Conservation (phyloP, 2,888 invertebrate genomes). For the Eupithecia dodoneata region DNA sequence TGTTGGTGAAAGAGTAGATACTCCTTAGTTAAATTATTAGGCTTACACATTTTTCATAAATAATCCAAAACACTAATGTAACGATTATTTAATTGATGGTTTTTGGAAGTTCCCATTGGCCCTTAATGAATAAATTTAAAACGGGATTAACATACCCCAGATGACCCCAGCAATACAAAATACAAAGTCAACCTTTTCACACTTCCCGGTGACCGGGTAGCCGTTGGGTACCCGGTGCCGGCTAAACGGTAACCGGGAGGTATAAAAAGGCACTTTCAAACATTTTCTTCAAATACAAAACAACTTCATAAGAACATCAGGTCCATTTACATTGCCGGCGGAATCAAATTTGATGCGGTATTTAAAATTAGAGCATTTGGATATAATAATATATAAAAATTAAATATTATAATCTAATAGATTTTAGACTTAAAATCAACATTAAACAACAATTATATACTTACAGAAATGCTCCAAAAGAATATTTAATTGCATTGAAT, state of each 20-base stretch:
- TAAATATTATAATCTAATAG: not conserved
- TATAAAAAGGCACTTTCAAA: not conserved
- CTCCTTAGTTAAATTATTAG: conserved; percentile 51
- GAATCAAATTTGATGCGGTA: not conserved
- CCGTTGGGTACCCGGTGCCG: no score
- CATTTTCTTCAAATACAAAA: not conserved
- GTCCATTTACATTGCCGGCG: not conserved
- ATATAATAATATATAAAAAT: no score
- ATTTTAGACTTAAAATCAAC: not conserved
- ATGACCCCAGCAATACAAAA: not conserved
- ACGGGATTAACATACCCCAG: not conserved
- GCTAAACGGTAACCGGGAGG: no score
- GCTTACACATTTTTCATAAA: not conserved
- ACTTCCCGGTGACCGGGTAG: no score
- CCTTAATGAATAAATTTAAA: not conserved
- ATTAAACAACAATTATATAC: not conserved
- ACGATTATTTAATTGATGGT: not conserved
- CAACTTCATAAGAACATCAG: not conserved
- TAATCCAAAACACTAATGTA: not conserved
- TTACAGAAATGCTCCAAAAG: not conserved
- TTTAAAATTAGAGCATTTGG: not conserved
- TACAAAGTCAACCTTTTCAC: not conserved
- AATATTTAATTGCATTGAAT: not conserved
- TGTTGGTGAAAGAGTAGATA: conserved; percentile 62
- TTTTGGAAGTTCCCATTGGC: not conserved